phyloP scores from a whole-genome alignment of 2,888 invertebrate genomes.

The Caenorhabditis sp. region DNA sequence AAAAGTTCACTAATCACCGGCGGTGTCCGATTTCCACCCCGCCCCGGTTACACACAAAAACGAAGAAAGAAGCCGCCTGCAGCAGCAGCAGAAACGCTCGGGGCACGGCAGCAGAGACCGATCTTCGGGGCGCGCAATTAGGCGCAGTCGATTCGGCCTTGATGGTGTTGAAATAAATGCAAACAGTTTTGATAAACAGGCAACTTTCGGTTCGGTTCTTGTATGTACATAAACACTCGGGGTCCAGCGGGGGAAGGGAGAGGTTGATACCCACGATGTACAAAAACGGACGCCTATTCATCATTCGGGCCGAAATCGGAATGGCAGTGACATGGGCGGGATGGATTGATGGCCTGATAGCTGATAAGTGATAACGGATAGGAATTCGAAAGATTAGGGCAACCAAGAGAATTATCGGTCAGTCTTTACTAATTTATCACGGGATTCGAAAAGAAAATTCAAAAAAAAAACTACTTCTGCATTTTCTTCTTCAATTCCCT shows the following conservation, averaged over 20 bases:
- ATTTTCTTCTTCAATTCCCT: too few species aligned
- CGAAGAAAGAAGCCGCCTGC: conserved; percentile 36
- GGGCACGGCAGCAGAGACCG: not conserved
- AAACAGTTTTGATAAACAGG: conserved; percentile 56
- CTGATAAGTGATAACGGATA: conserved; percentile 28
- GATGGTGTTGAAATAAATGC: conserved; percentile 55
- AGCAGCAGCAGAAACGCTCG: not conserved
- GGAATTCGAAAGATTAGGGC: conserved; percentile 20
- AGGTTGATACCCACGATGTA: conserved; percentile 14
- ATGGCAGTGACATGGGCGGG: conserved; percentile 22
- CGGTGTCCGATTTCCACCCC: conserved; percentile 51
- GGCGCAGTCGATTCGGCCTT: conserved; percentile 42
- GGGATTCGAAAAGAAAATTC: too few species aligned
- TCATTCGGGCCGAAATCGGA: conserved; percentile 33
- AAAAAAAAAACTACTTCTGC: too few species aligned
- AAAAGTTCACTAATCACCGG: conserved; percentile 52
- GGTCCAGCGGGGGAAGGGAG: too few species aligned
- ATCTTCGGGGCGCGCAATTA: conserved; percentile 53
- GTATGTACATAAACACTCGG: conserved; percentile 33
- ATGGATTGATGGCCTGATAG: conserved; percentile 49
- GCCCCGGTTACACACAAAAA: too few species aligned
- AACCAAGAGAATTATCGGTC: too few species aligned
- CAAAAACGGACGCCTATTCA: conserved; percentile 57
- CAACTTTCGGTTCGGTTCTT: not conserved
- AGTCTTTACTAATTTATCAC: too few species aligned